Percentiles rank a stretch among this genome's conserved stretches.
These are phyloP conservation scores for Archivesica marissinica DNA, from an alignment of 1,140 invertebrate species.

Conservation along the genomic window DNA sequence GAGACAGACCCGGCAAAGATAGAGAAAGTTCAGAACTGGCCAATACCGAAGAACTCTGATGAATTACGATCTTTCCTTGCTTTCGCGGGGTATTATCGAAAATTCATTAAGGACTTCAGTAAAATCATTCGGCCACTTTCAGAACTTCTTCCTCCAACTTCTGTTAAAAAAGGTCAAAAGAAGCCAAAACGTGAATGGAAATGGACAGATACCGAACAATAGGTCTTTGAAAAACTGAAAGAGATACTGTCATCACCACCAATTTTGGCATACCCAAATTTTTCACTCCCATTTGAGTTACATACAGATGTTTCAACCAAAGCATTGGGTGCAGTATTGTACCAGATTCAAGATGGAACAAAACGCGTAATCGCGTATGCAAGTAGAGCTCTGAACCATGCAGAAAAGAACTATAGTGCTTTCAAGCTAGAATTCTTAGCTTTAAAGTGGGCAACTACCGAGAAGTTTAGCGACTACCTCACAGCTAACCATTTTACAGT, in stretches of 20 bases:
- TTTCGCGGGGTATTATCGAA: neutral
- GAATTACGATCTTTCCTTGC: constrained; percentile 7
- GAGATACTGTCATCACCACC: neutral
- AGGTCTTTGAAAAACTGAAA: neutral
- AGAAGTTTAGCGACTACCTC: constrained; percentile 61
- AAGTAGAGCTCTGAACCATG: constrained; percentile 24
- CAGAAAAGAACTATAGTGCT: constrained; percentile 49
- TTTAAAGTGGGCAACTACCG: constrained; percentile 53
- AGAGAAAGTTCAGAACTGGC: constrained; percentile 36
- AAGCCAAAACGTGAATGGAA: neutral
- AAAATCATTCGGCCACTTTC: neutral
- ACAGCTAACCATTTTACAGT: constrained; percentile 32
- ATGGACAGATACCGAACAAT: constrained; percentile 4
- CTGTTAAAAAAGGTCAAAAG: neutral
- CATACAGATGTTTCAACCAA: neutral
- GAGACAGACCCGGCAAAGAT: constrained; percentile 39
- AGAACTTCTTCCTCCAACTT: neutral
- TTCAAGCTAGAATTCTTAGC: constrained; percentile 39
- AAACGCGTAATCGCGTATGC: constrained; percentile 13
- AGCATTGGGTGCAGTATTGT: constrained; percentile 21
- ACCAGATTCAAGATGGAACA: neutral
- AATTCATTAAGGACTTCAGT: neutral
- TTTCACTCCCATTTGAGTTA: neutral
- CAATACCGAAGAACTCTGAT: neutral
- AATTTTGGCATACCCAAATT: neutral